These are phyloP conservation scores for Liolophura sinensis DNA, from an alignment of 1,140 invertebrate genomes.

Conservation along the genomic window DNA sequence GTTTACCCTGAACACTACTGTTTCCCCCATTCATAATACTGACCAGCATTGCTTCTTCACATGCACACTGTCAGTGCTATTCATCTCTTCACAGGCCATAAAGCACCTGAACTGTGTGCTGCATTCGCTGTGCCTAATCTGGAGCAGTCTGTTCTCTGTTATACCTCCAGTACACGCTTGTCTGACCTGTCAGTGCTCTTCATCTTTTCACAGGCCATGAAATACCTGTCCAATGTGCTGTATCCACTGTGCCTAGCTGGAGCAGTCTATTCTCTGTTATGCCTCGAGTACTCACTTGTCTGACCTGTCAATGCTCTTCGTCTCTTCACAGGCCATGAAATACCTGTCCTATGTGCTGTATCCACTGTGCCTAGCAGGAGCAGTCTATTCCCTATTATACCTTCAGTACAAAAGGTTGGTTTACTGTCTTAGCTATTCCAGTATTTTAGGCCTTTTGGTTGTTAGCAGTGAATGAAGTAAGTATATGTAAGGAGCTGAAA, in stretches of 20 bases:
- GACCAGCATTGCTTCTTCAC: not conserved
- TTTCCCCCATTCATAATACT: no score
- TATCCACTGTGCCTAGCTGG: slow-evolving; percentile 86
- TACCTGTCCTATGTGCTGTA: slow-evolving; percentile 92
- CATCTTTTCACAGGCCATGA: slow-evolving; percentile 67
- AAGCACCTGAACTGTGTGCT: slow-evolving; percentile 86
- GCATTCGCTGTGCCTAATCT: slow-evolving; percentile 81
- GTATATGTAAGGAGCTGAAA: no score
- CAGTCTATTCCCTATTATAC: slow-evolving; percentile 81
- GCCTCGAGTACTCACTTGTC: no score
- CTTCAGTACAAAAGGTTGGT: slow-evolving; percentile 73
- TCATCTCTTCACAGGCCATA: slow-evolving; percentile 67
- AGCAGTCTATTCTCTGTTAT: slow-evolving; percentile 89
- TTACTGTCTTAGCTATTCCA: not conserved
- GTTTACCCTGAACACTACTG: no score
- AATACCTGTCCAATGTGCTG: slow-evolving; percentile 87
- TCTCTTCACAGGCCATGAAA: slow-evolving; percentile 68
- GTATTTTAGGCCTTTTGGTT: no score
- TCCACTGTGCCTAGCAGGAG: slow-evolving; percentile 83
- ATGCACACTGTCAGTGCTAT: not conserved
- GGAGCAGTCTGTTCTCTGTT: slow-evolving; percentile 93
- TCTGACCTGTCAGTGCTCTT: not conserved
- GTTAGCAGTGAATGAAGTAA: no score
- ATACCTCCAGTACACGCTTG: no score
- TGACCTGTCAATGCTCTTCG: not conserved